phyloP scores from a whole-genome alignment of 2,797 vertebrate species.

The Peromyscus nudipes region DNA sequence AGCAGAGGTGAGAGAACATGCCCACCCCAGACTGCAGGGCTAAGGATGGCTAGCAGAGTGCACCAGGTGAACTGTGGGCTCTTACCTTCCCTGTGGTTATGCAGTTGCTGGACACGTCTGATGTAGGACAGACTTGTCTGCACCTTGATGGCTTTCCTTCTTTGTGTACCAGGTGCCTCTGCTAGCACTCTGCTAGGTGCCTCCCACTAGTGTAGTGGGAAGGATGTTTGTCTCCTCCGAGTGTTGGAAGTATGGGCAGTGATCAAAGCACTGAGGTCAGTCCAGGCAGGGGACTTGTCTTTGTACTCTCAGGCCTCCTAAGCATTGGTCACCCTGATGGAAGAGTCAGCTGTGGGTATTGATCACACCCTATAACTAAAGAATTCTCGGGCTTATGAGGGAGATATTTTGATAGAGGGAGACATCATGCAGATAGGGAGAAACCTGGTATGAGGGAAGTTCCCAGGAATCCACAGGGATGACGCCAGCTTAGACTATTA shows the following conservation, averaged over 20 bases:
- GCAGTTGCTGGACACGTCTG: neutral
- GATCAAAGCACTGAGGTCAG: neutral
- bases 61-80: neutral
- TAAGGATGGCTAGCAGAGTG: neutral
- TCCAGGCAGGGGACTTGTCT: neutral
- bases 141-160: neutral
- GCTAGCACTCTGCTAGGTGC: neutral
- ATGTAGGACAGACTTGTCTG: neutral
- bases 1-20: neutral
- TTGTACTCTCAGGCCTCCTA: neutral
- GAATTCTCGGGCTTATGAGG: neutral
- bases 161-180: neutral
- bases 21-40: neutral
- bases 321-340: neutral
- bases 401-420: too few species aligned
- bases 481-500: too few species aligned
- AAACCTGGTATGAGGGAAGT: too few species aligned
- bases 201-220: too few species aligned
- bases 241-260: neutral
- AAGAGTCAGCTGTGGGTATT: neutral
- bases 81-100: neutral
- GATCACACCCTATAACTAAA: too few species aligned
- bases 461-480: too few species aligned
- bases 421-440: too few species aligned
- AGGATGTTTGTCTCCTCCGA: neutral